A percentile compares a stretch with the other conserved stretches of the same genome.
These are phyloP conservation scores for Ommatoiulus sabulosus DNA, from an alignment of 2,888 invertebrate species.

Conservation along the genomic window DNA sequence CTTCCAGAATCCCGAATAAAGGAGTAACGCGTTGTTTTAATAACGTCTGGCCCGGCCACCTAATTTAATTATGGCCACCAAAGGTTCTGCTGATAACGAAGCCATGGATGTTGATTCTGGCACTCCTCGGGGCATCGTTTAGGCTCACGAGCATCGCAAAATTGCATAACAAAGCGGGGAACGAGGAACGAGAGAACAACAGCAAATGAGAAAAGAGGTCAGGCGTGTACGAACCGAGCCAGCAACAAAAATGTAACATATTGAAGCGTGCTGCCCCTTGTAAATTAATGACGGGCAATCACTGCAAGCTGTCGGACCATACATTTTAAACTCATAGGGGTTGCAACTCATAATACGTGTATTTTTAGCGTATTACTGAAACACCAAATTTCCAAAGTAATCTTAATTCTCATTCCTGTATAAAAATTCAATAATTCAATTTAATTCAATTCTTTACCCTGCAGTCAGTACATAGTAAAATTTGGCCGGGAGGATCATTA, in stretches of 20 bases:
- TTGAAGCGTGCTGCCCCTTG: not conserved
- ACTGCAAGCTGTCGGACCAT: too few species aligned
- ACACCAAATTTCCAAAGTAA: too few species aligned
- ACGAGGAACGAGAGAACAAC: too few species aligned
- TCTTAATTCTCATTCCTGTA: too few species aligned
- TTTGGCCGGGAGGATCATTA: too few species aligned
- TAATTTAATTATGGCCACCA: constrained; percentile 14
- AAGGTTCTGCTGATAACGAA: not conserved
- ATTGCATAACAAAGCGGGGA: not conserved
- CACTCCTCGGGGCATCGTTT: not conserved
- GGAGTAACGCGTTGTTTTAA: not conserved
- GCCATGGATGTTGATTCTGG: not conserved
- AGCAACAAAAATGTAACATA: not conserved
- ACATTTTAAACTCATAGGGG: too few species aligned
- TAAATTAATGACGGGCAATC: not conserved
- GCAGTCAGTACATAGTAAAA: too few species aligned
- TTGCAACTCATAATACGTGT: too few species aligned
- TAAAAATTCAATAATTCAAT: too few species aligned
- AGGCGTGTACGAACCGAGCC: not conserved
- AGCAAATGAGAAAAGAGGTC: not conserved
- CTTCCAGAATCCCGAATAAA: not conserved
- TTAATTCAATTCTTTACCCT: too few species aligned
- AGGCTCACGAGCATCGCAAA: not conserved
- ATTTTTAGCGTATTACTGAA: too few species aligned
- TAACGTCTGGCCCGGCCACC: not conserved